Evolutionary conservation across 1,140 invertebrate species (phyloP).

Genomic region (Sarcophaga peregrina): DNA sequence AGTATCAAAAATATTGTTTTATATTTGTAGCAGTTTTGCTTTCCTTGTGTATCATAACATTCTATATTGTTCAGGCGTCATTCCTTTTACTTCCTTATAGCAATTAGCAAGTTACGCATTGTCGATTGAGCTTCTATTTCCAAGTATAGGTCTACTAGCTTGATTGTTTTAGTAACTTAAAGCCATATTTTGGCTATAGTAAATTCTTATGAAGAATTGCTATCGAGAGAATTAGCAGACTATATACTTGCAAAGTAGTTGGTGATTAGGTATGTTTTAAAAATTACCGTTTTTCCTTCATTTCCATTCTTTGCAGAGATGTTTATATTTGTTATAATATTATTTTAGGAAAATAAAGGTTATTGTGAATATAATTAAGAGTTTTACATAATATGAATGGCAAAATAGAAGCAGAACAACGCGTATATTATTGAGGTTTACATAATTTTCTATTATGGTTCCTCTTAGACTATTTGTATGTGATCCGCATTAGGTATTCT

Average conservation of each 20-base stretch:
- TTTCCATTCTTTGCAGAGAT: background rate
- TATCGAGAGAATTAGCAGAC: background rate
- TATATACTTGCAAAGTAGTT: background rate
- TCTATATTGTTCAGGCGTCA: background rate
- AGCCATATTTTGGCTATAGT: background rate
- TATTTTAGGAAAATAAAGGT: background rate
- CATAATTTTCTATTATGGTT: background rate
- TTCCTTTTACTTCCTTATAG: slow-evolving; percentile 14
- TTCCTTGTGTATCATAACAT: background rate
- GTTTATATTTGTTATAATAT: background rate
- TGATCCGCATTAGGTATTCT: background rate
- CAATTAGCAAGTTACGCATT: background rate
- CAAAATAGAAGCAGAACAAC: background rate
- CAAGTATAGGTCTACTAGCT: background rate
- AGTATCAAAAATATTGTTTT: background rate
- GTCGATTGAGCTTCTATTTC: background rate
- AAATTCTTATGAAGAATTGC: background rate
- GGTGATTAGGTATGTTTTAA: background rate
- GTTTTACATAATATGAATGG: background rate
- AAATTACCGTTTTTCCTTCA: background rate
- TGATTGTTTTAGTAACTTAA: no score
- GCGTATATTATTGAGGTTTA: background rate
- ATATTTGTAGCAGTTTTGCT: background rate
- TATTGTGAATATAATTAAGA: background rate
- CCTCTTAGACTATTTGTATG: background rate